Conservation (phyloP, 2,113 vertebrate species). For the Orthonyx spaldingii region DNA sequence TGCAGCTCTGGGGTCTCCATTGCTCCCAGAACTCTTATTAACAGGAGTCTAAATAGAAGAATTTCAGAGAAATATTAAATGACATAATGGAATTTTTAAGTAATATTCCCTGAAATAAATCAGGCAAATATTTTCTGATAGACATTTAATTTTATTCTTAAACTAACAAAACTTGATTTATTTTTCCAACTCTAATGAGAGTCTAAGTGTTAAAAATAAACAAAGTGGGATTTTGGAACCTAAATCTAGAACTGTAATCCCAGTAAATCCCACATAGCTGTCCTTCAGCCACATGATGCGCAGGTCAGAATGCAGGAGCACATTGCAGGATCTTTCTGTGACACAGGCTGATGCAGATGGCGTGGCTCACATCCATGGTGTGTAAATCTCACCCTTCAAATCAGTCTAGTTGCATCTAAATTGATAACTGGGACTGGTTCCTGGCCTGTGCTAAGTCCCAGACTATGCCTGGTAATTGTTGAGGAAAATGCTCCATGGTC, state of each 20-base stretch:
- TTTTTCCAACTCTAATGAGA: not conserved
- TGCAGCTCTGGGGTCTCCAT: not conserved
- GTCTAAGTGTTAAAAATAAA: not conserved
- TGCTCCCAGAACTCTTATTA: not conserved
- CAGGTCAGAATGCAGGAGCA: not conserved
- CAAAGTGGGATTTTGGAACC: not conserved
- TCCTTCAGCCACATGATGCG: not conserved
- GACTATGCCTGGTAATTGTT: not conserved
- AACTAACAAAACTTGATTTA: not conserved
- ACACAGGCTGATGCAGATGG: not conserved
- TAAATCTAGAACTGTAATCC: not conserved
- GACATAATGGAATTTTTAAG: not conserved
- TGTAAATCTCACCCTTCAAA: not conserved
- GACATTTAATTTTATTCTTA: not conserved
- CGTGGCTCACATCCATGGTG: not conserved
- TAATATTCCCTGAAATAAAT: not conserved
- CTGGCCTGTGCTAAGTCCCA: not conserved
- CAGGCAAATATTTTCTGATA: not conserved
- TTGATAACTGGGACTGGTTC: not conserved
- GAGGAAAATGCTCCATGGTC: not conserved
- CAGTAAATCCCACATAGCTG: not conserved
- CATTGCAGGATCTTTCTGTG: not conserved
- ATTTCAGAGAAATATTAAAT: not conserved
- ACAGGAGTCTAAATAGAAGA: not conserved
- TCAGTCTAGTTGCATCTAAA: not conserved